Percentiles rank a stretch among this genome's conserved stretches.
Conservation (phyloP, 2,888 invertebrate species). For the Chromoteleia sp. region DNA sequence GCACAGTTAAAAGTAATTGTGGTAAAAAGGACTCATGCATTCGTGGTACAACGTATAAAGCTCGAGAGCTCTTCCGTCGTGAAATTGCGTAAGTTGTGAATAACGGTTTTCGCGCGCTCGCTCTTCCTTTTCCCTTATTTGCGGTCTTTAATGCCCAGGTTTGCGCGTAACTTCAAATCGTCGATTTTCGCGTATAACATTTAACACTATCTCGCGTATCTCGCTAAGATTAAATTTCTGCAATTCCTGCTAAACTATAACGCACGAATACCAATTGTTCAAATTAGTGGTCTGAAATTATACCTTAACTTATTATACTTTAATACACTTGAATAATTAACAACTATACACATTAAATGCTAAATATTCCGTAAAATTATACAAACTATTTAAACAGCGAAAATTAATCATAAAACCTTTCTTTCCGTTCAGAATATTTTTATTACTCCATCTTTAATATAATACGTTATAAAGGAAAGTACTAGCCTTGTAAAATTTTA, state of each 20-base stretch:
- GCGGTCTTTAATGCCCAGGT: slow-evolving; percentile 49
- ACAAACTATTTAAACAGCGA: too few species aligned
- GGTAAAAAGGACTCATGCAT: slow-evolving; percentile 38
- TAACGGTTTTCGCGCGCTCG: slow-evolving; percentile 44
- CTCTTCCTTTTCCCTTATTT: slow-evolving; percentile 52
- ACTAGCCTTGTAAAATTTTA: too few species aligned
- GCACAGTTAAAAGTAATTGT: slow-evolving; percentile 39
- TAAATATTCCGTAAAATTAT: too few species aligned
- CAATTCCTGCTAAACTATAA: slow-evolving; percentile 21
- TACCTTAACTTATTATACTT: background rate
- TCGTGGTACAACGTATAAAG: slow-evolving; percentile 5
- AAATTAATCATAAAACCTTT: too few species aligned
- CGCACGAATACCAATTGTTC: slow-evolving; percentile 1
- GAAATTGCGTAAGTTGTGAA: slow-evolving; percentile 50
- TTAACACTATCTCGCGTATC: slow-evolving; percentile 40
- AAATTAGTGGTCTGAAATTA: slow-evolving; percentile 14
- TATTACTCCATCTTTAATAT: too few species aligned
- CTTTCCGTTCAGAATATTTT: too few species aligned
- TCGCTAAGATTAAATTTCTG: slow-evolving; percentile 16
- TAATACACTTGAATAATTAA: too few species aligned
- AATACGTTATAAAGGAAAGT: too few species aligned
- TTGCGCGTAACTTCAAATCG: slow-evolving; percentile 46
- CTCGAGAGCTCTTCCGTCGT: slow-evolving; percentile 31
- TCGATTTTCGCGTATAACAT: slow-evolving; percentile 36
- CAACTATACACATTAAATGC: too few species aligned